Evolutionary conservation across 1,140 invertebrate species (phyloP).

Genomic region (Drosophila ironensis): DNA sequence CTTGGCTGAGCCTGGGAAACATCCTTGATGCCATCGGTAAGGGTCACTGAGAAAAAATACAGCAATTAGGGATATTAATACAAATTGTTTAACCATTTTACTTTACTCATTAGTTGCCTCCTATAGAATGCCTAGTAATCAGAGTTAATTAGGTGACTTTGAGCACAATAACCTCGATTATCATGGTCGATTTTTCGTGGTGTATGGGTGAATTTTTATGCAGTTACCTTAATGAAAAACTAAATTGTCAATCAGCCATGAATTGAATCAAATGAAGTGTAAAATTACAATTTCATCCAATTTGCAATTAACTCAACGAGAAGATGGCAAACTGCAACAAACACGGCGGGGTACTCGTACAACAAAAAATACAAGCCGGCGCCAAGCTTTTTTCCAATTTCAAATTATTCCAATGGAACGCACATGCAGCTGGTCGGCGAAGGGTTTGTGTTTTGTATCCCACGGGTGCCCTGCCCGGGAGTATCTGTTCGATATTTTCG

Average conservation of each 20-base stretch:
- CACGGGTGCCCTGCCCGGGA: background rate
- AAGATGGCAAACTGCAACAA: conserved; percentile 67
- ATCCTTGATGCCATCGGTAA: background rate
- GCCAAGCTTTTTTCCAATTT: conserved; percentile 59
- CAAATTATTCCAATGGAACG: conserved; percentile 77
- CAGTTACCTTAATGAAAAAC: conserved; percentile 76
- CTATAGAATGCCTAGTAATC: too few relatives aligned
- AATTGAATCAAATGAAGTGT: conserved; percentile 81
- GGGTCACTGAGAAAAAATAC: background rate
- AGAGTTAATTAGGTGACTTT: background rate
- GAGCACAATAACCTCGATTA: background rate
- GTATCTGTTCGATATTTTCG: background rate
- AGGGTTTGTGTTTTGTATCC: conserved; percentile 19
- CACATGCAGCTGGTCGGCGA: conserved; percentile 55
- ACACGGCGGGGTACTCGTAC: conserved; percentile 13
- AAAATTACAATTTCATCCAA: conserved; percentile 82
- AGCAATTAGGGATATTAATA: background rate
- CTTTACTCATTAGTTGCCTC: too few relatives aligned
- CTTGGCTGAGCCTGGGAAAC: conserved; percentile 5
- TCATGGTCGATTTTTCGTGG: background rate
- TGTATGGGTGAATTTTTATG: conserved; percentile 14
- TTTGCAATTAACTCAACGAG: conserved; percentile 82
- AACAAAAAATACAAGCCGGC: conserved; percentile 18
- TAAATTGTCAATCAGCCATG: conserved; percentile 82
- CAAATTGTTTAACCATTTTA: too few relatives aligned